Evolutionary conservation across 2,888 invertebrate species (phyloP).

Genomic region (Polydrusus tereticollis): DNA sequence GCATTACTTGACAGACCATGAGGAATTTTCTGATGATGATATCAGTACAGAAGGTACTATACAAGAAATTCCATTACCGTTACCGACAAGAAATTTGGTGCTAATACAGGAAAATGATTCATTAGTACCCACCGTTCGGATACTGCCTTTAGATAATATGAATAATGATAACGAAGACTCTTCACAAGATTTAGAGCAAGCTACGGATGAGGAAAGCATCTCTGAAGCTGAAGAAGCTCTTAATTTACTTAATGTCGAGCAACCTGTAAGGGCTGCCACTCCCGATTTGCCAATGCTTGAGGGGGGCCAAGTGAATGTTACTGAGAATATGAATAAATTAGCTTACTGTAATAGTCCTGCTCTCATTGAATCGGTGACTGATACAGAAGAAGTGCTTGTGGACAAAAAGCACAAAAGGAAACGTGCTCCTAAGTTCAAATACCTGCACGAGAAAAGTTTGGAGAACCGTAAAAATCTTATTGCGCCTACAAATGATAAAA

Average conservation of each 20-base stretch:
- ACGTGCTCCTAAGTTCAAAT: conserved; percentile 55
- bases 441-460: conserved; percentile 51
- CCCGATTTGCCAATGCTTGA: conserved; percentile 57
- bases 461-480: conserved; percentile 37
- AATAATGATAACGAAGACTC: conserved; percentile 56
- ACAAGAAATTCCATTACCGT: conserved; percentile 63
- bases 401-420: conserved; percentile 47
- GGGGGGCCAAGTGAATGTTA: conserved; percentile 53
- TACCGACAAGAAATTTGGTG: conserved; percentile 68
- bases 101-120: conserved; percentile 56
- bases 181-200: conserved; percentile 41
- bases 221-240: conserved; percentile 62
- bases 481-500: conserved; percentile 31
- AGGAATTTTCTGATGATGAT: conserved; percentile 51
- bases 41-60: conserved; percentile 50
- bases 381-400: conserved; percentile 57
- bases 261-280: conserved; percentile 45
- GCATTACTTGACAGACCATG: conserved; percentile 54
- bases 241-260: conserved; percentile 44
- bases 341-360: not conserved
- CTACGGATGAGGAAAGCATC: conserved; percentile 62
- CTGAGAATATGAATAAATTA: conserved; percentile 49
- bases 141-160: conserved; percentile 63
- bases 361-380: conserved; percentile 51
- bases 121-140: conserved; percentile 65